Evolutionary conservation across 2,888 invertebrate species (phyloP).

Genomic region (Tachina lurida): DNA sequence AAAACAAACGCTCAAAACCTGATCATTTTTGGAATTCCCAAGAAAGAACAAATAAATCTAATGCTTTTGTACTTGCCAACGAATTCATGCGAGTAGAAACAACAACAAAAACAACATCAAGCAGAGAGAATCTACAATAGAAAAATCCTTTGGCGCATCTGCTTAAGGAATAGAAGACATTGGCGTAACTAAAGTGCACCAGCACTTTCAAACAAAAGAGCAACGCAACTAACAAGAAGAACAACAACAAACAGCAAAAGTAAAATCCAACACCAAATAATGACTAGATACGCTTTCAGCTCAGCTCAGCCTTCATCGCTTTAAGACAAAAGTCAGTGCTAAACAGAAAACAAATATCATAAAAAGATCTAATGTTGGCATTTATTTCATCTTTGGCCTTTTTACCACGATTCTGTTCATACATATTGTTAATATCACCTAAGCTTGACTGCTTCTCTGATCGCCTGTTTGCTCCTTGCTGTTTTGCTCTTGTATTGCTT

Average conservation of each 20-base stretch:
- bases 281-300: constrained; percentile 10
- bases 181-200: constrained; percentile 64
- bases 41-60: constrained; percentile 55
- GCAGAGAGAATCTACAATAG: background rate
- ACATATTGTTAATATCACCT: background rate
- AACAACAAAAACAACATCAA: constrained; percentile 18
- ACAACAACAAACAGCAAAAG: background rate
- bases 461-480: background rate
- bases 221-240: constrained; percentile 25
- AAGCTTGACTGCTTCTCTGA: background rate
- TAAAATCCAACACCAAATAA: background rate
- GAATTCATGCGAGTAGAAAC: constrained; percentile 2
- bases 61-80: constrained; percentile 12
- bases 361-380: constrained; percentile 8
- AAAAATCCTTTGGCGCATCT: constrained; percentile 70
- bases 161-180: constrained; percentile 48
- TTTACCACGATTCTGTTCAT: background rate
- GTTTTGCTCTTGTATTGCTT: constrained; percentile 8
- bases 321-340: constrained; percentile 63
- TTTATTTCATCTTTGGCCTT: background rate
- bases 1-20: constrained; percentile 52
- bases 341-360: constrained; percentile 5
- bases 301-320: constrained; percentile 24
- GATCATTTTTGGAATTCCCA: constrained; percentile 67
- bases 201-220: constrained; percentile 50